Evolutionary conservation across 2,888 invertebrate genomes (phyloP).

Genomic region (Torymus aiolomorphi): DNA sequence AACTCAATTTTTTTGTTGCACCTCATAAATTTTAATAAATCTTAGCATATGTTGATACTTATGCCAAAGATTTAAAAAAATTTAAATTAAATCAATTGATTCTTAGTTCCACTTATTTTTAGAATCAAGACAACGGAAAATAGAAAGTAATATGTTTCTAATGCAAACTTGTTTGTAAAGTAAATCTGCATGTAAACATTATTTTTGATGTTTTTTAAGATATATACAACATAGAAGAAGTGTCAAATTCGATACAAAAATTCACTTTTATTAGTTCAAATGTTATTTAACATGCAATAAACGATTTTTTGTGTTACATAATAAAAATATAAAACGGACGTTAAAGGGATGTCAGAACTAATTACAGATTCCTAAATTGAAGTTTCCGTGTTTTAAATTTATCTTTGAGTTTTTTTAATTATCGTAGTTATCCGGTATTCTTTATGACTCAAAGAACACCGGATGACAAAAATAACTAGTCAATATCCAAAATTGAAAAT

Average conservation of each 20-base stretch:
- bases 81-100: slow-evolving; percentile 1
- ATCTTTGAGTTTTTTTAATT: no score
- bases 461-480: no score
- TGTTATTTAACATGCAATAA: no score
- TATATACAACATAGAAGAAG: neutral
- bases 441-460: no score
- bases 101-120: neutral
- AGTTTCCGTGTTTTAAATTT: no score
- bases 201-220: no score
- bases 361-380: no score
- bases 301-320: neutral
- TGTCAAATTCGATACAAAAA: neutral
- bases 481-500: no score
- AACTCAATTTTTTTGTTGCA: slow-evolving; percentile 36
- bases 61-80: slow-evolving; percentile 37
- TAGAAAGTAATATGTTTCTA: neutral
- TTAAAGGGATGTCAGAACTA: no score
- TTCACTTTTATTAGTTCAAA: neutral
- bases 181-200: neutral
- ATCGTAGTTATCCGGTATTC: no score
- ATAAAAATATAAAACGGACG: neutral
- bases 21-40: slow-evolving; percentile 21
- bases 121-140: neutral
- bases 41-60: slow-evolving; percentile 6
- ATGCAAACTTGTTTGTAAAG: neutral